Base-by-base conservation (phyloP, 2,797 vertebrate genomes). In the Rhinoraja longicauda region DNA sequence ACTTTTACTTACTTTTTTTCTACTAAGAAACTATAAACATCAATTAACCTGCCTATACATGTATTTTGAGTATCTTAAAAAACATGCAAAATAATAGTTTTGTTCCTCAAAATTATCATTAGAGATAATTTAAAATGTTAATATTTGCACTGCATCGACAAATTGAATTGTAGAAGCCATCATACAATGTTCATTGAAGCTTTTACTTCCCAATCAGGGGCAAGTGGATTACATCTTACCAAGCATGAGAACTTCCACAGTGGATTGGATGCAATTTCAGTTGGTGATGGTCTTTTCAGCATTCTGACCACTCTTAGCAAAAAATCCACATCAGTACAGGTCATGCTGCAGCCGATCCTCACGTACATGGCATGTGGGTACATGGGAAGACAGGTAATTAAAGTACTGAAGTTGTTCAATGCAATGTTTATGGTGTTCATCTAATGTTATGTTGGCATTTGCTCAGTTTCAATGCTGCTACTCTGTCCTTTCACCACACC, bases 321-420 rank as follows among this genome's bases (percentile, higher is more conserved):
- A 96, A 98, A 97, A 95, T 98, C 99, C 93, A 98, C 98, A 26
- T 98, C 98, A 0, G 98, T 99, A 57, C 98, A 99, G 95, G 98
- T 99, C 95, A 99, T 99, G 99, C 95, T 99, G 92, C 99, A 99
- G 95, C 99, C 99, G 93, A 99, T 99, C 95, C 97, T 99, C 95
- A 99, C 99, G 2, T 99, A 99, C 95, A 99, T 99, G 99, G 99
- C 99, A 93, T 99, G 99, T 95, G 99, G 99, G 0, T 99, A 99
- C 95, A 99, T 99, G 99, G 99, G 99, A 93, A 97, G 99, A 96
- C 99, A 99, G 96, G 99, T 99, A 95, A 96, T 64, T 75, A 96
- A 64, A 1, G 84, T 77, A 36, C 64, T 15, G 24, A 64, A 26
- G 26, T 72, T 39, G 73, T 72, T 73, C 77, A 29, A n/a, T 81